These are phyloP conservation scores for Mystacornis crossleyi DNA, from an alignment of 2,113 vertebrate species.

Conservation along the genomic window DNA sequence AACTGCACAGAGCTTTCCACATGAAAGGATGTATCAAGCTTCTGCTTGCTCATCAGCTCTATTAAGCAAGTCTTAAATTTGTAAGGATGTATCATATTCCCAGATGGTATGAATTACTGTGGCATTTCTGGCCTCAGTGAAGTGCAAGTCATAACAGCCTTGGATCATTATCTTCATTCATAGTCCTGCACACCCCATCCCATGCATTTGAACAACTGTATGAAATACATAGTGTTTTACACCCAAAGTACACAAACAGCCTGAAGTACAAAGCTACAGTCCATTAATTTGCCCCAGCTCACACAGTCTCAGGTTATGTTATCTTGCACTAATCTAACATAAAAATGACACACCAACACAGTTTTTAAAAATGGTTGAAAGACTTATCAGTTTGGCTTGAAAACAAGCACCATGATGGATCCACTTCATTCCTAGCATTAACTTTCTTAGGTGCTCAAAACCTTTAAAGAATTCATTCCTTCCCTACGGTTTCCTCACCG, in stretches of 20 bases:
- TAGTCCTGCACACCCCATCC: neutral
- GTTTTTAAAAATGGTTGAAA: neutral
- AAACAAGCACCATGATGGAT: neutral
- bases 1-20: neutral
- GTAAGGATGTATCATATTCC: neutral
- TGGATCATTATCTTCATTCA: neutral
- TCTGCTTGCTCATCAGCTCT: neutral
- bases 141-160: neutral
- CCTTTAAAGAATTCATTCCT: neutral
- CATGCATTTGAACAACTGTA: neutral
- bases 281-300: neutral
- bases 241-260: neutral
- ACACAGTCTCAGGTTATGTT: neutral
- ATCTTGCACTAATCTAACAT: neutral
- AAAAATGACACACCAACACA: neutral
- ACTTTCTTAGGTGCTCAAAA: neutral
- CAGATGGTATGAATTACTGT: neutral
- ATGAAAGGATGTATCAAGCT: neutral
- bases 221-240: neutral
- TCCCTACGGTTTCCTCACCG: neutral
- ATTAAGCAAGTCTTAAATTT: neutral
- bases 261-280: neutral
- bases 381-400: neutral
- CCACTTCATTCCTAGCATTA: neutral
- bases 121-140: neutral